Conservation (phyloP, 2,797 vertebrate genomes). For the Pangasius krempfi region DNA sequence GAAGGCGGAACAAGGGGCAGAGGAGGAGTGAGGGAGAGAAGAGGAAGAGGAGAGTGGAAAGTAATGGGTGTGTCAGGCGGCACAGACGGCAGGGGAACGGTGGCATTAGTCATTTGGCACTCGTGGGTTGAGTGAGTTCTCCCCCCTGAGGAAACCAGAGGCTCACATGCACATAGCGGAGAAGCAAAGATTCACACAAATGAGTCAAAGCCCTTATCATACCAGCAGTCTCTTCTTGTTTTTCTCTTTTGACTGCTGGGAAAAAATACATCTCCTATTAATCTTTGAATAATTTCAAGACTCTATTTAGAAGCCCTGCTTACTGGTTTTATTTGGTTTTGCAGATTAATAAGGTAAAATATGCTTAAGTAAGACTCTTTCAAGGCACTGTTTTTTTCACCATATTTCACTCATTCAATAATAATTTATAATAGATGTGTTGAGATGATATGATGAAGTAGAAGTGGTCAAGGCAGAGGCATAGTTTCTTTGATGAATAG, state of each 20-base stretch:
- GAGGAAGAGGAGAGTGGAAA: slow-evolving; percentile 46
- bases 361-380: neutral
- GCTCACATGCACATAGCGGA: slow-evolving; percentile 51
- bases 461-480: neutral
- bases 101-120: slow-evolving; percentile 60
- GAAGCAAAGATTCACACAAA: slow-evolving; percentile 42
- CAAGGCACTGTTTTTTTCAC: slow-evolving; percentile 5
- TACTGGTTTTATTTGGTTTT: neutral
- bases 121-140: slow-evolving; percentile 59
- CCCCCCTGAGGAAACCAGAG: slow-evolving; percentile 56
- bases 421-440: slow-evolving; percentile 9
- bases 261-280: slow-evolving; percentile 5
- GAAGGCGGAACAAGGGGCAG: slow-evolving; percentile 50
- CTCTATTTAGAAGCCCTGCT: neutral
- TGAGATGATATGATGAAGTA: slow-evolving; percentile 16
- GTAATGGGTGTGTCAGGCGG: slow-evolving; percentile 60
- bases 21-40: slow-evolving; percentile 36
- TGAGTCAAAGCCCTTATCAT: slow-evolving; percentile 51
- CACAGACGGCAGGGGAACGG: slow-evolving; percentile 54
- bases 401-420: neutral
- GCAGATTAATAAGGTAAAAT: neutral
- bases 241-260: slow-evolving; percentile 24
- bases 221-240: slow-evolving; percentile 44
- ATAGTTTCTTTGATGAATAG: slow-evolving; percentile 39
- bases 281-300: neutral